A percentile compares a stretch with the other conserved stretches of the same genome.
These are phyloP conservation scores for Dipodomys ordii DNA, from an alignment of 2,113 vertebrate genomes.

Conservation along the genomic window DNA sequence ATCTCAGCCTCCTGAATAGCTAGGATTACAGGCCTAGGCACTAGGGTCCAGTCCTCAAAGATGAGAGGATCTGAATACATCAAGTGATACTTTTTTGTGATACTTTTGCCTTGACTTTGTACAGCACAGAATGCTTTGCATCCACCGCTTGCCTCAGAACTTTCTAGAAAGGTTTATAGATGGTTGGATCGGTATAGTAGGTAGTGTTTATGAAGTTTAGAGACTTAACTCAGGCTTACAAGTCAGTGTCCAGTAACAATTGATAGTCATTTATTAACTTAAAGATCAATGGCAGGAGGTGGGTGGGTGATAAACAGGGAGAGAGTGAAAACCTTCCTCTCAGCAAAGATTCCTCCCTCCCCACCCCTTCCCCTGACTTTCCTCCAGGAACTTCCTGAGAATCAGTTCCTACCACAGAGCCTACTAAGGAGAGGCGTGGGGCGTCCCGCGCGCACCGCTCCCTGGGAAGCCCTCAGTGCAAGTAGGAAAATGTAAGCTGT, in stretches of 20 bases:
- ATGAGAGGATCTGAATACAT: too few species aligned
- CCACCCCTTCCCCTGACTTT: background rate
- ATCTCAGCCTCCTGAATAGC: too few species aligned
- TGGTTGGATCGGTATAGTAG: background rate
- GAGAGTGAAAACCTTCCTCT: background rate
- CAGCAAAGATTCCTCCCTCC: background rate
- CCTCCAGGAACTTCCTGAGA: background rate
- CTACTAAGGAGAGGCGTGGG: background rate
- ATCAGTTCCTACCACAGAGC: background rate
- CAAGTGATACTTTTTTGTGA: background rate
- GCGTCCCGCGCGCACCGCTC: background rate
- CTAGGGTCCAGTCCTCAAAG: too few species aligned
- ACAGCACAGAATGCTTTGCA: background rate
- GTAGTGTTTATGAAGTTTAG: background rate
- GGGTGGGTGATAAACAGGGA: background rate
- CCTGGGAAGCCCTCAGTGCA: background rate
- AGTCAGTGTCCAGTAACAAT: background rate
- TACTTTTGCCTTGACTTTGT: background rate
- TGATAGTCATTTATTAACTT: background rate
- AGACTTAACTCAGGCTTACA: background rate
- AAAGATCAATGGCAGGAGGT: background rate
- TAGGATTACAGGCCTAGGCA: too few species aligned
- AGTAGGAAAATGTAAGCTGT: conserved; percentile 24
- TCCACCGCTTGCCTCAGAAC: background rate
- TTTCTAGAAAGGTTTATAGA: background rate